A percentile compares a stretch with the other conserved stretches of the same genome.
Conservation (phyloP, 1,140 invertebrate species). For the Caenorhabditis inopinata region DNA sequence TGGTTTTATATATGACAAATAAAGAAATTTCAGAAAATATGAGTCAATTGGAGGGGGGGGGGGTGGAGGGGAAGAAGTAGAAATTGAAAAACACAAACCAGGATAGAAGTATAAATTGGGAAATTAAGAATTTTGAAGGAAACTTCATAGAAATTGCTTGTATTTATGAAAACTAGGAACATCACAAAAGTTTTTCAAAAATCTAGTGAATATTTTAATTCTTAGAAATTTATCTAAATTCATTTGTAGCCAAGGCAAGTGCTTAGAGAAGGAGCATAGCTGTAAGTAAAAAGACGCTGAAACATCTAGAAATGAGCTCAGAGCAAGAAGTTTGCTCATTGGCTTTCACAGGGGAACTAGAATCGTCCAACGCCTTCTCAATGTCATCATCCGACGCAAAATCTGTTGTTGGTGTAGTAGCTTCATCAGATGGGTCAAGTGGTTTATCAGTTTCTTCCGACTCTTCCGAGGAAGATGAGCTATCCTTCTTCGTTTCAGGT, state of each 20-base stretch:
- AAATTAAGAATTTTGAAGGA: background rate
- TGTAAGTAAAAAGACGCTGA: no score
- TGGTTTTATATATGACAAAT: background rate
- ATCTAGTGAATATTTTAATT: no score
- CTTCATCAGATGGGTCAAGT: background rate
- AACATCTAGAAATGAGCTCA: no score
- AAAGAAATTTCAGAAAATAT: background rate
- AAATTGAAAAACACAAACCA: background rate
- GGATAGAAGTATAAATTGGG: background rate
- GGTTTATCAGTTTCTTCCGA: constrained; percentile 9
- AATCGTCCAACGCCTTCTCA: background rate
- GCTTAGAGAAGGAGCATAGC: no score
- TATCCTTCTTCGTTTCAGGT: background rate
- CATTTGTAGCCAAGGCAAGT: no score
- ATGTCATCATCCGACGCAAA: background rate
- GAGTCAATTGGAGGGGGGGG: background rate
- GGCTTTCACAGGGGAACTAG: background rate
- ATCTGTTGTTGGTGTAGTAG: background rate
- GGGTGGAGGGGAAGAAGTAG: no score
- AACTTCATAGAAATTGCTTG: no score
- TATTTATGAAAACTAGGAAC: background rate
- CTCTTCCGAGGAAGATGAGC: background rate
- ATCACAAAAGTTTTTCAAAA: background rate
- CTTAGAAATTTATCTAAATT: no score
- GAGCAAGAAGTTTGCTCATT: background rate